Conservation (phyloP, 2,888 invertebrate species). For the Myathropa florea region DNA sequence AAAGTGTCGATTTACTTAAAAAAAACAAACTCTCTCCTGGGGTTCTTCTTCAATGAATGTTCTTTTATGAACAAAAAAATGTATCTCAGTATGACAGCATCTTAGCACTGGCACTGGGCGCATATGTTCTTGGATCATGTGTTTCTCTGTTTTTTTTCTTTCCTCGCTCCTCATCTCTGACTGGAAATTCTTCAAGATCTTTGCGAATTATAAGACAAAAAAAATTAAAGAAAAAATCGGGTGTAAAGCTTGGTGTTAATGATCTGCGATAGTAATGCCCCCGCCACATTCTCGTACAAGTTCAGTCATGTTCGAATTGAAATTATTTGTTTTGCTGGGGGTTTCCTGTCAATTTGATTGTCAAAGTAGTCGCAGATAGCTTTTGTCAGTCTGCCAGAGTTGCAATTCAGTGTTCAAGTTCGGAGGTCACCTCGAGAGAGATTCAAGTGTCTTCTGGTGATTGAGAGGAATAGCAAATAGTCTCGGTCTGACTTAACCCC, state of each 20-base stretch:
- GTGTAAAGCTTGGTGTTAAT: slow-evolving; percentile 35
- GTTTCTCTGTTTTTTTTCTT: background rate
- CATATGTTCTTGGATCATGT: slow-evolving; percentile 58
- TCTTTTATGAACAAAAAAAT: slow-evolving; percentile 17
- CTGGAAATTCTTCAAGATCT: slow-evolving; percentile 41
- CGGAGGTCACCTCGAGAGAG: background rate
- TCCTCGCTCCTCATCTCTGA: background rate
- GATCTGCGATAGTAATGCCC: slow-evolving; percentile 38
- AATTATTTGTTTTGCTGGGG: no score
- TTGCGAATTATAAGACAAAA: slow-evolving; percentile 18
- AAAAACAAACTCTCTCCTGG: slow-evolving; percentile 58
- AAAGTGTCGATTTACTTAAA: slow-evolving; percentile 69
- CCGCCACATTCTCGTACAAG: slow-evolving; percentile 25
- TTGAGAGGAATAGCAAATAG: background rate
- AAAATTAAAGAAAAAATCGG: background rate
- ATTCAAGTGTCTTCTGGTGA: background rate
- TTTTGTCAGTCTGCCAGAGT: background rate
- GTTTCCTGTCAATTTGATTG: slow-evolving; percentile 22
- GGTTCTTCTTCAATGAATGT: slow-evolving; percentile 69
- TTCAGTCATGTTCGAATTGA: slow-evolving; percentile 62
- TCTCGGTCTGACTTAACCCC: background rate
- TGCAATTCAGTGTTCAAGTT: background rate
- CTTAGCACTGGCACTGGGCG: slow-evolving; percentile 29
- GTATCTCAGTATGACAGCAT: slow-evolving; percentile 54
- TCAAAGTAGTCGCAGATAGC: background rate